phyloP scores from a whole-genome alignment of 2,888 invertebrate genomes.

The Hermaeophaga mercurialis region DNA sequence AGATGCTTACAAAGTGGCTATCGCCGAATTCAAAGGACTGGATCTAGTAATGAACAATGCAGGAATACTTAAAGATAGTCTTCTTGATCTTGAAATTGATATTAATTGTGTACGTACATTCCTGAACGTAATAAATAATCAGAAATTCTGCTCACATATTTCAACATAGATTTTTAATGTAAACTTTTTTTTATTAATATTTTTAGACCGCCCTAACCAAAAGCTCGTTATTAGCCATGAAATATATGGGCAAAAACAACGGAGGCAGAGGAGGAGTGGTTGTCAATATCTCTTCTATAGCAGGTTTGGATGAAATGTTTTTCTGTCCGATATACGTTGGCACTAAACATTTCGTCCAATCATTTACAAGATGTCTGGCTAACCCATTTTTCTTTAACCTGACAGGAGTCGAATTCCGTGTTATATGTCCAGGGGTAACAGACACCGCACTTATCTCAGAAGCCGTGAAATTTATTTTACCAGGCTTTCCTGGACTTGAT shows the following conservation, averaged over 20 bases:
- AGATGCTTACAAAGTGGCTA: constrained; percentile 43
- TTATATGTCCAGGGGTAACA: neutral
- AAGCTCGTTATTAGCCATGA: constrained; percentile 47
- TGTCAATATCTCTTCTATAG: constrained; percentile 63
- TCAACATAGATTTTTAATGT: neutral
- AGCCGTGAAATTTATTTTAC: neutral
- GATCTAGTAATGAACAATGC: constrained; percentile 60
- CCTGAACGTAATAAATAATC: neutral
- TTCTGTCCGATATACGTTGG: constrained; percentile 65
- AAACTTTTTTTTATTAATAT: neutral
- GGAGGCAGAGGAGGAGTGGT: constrained; percentile 67
- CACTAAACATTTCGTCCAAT: constrained; percentile 62
- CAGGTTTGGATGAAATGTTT: constrained; percentile 61
- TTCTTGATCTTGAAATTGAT: neutral
- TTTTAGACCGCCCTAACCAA: neutral
- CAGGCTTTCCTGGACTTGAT: neutral
- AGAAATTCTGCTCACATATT: neutral
- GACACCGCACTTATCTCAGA: constrained; percentile 23
- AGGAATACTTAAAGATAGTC: constrained; percentile 32
- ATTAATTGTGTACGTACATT: constrained; percentile 9
- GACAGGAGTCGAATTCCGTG: constrained; percentile 39
- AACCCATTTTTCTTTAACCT: constrained; percentile 42
- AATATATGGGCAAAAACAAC: constrained; percentile 62
- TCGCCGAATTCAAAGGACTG: constrained; percentile 49
- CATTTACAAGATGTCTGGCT: constrained; percentile 59